Conservation (phyloP, 2,797 vertebrate genomes). For the Chloroceryle inda region DNA sequence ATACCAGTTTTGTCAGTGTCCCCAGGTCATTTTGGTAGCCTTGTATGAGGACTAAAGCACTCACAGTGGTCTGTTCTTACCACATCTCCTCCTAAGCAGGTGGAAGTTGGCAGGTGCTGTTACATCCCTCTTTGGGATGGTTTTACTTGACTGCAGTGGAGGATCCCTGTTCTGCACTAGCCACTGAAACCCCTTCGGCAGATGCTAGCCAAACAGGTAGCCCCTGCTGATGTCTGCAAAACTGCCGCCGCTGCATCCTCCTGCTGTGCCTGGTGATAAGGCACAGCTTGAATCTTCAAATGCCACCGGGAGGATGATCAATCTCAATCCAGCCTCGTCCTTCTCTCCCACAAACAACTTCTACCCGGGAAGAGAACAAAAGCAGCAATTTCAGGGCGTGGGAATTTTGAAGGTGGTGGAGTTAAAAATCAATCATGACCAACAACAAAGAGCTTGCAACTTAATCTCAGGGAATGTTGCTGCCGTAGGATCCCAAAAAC, state of each 20-base stretch:
- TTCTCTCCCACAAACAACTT: neutral
- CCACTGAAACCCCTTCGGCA: neutral
- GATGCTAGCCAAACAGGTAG: neutral
- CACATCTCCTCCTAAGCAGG: neutral
- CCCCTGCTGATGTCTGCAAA: neutral
- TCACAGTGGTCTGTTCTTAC: neutral
- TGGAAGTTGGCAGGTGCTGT: neutral
- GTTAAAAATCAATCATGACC: constrained; percentile 34
- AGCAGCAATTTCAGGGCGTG: neutral
- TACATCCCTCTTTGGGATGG: neutral
- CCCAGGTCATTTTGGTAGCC: neutral
- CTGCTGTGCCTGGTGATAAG: neutral
- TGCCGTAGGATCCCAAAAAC: neutral
- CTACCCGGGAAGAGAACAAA: neutral
- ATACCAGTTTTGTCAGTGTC: accelerated
- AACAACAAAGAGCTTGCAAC: neutral
- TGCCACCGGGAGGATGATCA: constrained; percentile 21
- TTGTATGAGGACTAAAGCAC: neutral
- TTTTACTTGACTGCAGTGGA: neutral
- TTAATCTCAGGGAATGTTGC: neutral
- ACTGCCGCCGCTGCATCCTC: neutral
- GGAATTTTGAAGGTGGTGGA: neutral
- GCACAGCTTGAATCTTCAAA: constrained; percentile 46
- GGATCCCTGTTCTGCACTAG: neutral
- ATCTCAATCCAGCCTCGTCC: neutral